Conservation (phyloP, 1,140 invertebrate genomes). For the Aradophagus sp. region DNA sequence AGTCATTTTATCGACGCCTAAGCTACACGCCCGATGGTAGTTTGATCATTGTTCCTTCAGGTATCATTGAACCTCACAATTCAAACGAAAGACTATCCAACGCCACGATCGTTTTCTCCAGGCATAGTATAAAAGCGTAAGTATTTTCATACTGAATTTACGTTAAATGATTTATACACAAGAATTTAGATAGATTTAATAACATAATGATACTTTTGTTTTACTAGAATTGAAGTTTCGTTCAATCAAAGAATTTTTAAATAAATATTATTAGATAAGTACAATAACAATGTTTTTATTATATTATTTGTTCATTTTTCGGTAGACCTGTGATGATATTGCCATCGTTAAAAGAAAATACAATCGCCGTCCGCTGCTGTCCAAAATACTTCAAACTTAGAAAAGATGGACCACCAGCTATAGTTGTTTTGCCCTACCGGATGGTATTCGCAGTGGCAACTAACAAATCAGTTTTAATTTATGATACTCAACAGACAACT, state of each 20-base stretch:
- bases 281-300: too few relatives aligned
- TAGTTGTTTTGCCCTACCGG: slow-evolving; percentile 84
- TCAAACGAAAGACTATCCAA: slow-evolving; percentile 78
- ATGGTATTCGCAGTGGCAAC: slow-evolving; percentile 94
- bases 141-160: too few relatives aligned
- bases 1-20: slow-evolving; percentile 92
- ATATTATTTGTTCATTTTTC: too few relatives aligned
- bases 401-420: slow-evolving; percentile 74
- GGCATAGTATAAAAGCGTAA: slow-evolving; percentile 84
- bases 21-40: slow-evolving; percentile 92
- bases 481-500: slow-evolving; percentile 91
- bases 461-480: slow-evolving; percentile 88
- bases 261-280: too few relatives aligned
- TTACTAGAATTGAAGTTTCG: too few relatives aligned
- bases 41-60: slow-evolving; percentile 89
- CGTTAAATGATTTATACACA: too few relatives aligned
- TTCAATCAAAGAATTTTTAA: too few relatives aligned
- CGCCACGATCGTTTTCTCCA: slow-evolving; percentile 87
- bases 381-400: slow-evolving; percentile 84
- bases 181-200: too few relatives aligned
- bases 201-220: too few relatives aligned
- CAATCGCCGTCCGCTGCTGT: slow-evolving; percentile 88
- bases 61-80: slow-evolving; percentile 81
- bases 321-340: slow-evolving; percentile 86
- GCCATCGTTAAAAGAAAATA: slow-evolving; percentile 85